These are phyloP conservation scores for Spatulosminthurus flaviceps DNA, from an alignment of 2,888 invertebrate species.

Conservation along the genomic window DNA sequence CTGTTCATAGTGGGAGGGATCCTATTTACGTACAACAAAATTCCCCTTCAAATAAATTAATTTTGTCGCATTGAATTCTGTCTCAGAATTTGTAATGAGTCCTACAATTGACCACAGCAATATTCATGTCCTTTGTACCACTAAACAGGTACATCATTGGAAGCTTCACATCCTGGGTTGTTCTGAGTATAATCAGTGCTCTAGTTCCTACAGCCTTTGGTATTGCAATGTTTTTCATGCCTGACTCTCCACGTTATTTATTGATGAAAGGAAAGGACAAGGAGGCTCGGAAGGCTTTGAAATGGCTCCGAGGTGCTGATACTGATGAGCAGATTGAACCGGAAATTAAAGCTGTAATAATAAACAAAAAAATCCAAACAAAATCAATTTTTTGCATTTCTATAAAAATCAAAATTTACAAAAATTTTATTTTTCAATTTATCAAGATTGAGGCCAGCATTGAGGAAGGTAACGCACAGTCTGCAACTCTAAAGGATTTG, in stretches of 20 bases:
- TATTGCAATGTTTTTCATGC: neutral
- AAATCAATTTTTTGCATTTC: neutral
- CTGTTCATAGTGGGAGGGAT: conserved; percentile 16
- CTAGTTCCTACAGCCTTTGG: neutral
- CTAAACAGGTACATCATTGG: neutral
- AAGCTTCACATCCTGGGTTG: neutral
- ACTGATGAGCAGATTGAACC: conserved; percentile 74
- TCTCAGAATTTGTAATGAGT: neutral
- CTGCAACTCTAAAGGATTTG: conserved; percentile 41
- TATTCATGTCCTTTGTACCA: neutral
- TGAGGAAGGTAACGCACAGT: neutral
- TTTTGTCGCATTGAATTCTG: neutral
- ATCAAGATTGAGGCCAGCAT: neutral
- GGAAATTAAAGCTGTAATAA: conserved; percentile 63
- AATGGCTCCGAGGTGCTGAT: conserved; percentile 60
- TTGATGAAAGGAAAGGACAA: conserved; percentile 9
- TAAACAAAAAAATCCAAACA: too few species aligned
- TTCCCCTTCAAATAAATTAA: neutral
- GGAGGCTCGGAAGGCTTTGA: conserved; percentile 4
- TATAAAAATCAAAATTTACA: neutral
- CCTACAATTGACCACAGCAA: neutral
- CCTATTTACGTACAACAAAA: neutral
- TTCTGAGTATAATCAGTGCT: neutral
- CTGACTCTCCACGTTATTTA: conserved; percentile 11
- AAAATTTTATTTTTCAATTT: neutral